Conservation (phyloP, 2,888 invertebrate species). For the Rhingia rostrata region DNA sequence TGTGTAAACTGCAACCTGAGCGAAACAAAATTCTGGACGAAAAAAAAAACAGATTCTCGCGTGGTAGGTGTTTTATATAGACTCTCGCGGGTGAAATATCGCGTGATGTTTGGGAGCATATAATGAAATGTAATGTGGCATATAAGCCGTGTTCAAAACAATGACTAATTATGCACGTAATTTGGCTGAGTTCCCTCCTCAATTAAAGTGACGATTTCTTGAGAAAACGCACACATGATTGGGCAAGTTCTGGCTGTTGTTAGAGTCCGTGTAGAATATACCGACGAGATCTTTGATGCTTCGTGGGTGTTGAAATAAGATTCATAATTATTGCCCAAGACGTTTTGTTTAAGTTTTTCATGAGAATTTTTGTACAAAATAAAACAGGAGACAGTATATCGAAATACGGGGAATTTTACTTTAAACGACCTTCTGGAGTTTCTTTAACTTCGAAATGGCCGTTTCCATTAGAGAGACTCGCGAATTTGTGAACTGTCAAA, state of each 20-base stretch:
- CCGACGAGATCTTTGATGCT: not conserved
- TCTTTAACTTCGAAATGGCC: no score
- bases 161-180: constrained; percentile 68
- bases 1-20: constrained; percentile 62
- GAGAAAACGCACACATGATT: constrained; percentile 32
- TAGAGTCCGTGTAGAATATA: not conserved
- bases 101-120: constrained; percentile 57
- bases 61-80: constrained; percentile 33
- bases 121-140: constrained; percentile 51
- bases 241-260: constrained; percentile 1
- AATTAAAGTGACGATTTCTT: not conserved
- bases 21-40: constrained; percentile 11
- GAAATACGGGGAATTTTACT: no score
- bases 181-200: constrained; percentile 37
- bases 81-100: constrained; percentile 47
- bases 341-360: no score
- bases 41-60: constrained; percentile 21
- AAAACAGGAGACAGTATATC: no score
- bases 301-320: not conserved
- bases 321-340: no score
- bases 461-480: no score
- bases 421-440: no score
- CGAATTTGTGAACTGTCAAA: no score
- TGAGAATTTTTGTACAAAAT: no score
- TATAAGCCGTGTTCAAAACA: constrained; percentile 53